Evolutionary conservation across 2,113 vertebrate genomes (phyloP), one percentile per base, ranked within the genome.

Genomic region (Phasianus colchicus): DNA sequence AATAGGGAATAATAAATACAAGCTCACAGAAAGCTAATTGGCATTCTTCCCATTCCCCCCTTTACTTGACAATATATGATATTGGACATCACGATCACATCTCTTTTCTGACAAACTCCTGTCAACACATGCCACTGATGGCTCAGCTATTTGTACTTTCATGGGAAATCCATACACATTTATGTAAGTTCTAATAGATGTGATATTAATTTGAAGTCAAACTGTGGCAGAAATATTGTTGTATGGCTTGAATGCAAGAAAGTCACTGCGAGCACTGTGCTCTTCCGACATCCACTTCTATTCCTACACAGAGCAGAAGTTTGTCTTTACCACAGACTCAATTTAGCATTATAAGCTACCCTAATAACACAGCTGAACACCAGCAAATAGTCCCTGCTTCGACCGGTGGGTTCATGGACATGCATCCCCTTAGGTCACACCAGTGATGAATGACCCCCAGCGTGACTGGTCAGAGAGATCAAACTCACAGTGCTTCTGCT

Each of bases 71-170:
- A 69, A 48, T 6, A 11, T 11, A 14, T 19, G 19, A 70, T 27
- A 18, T 0, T 38, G 30, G 4, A 34, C 6, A 12, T 14, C 60
- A 63, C 0, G 0, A 57, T 34, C 48, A 32, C 61, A 47, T 17
- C 43, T 38, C 48, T 36, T 27, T 45, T 43, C 71, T 61, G 50
- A 54, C 29, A 54, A 79, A 63, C 1, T 48, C n/a, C 50, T 65
- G 10, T n/a, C 57, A 24, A n/a, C 19, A 55, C 4, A 8, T 9
- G 19, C 34, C 60, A 20, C 90, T 67, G 45, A 29, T 30, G 19
- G 65, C 19, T 38, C 72, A 60, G 18, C 13, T 38, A 17, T 25
- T 21, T 2, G 18, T 22, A 27, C 13, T 18, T 16, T 65, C 16
- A 9, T 5, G 48, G 30, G 48, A 7, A 77, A 32, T 34, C 11